Evolutionary conservation across 2,888 invertebrate species (phyloP).

Genomic region (Cephus pulcher): DNA sequence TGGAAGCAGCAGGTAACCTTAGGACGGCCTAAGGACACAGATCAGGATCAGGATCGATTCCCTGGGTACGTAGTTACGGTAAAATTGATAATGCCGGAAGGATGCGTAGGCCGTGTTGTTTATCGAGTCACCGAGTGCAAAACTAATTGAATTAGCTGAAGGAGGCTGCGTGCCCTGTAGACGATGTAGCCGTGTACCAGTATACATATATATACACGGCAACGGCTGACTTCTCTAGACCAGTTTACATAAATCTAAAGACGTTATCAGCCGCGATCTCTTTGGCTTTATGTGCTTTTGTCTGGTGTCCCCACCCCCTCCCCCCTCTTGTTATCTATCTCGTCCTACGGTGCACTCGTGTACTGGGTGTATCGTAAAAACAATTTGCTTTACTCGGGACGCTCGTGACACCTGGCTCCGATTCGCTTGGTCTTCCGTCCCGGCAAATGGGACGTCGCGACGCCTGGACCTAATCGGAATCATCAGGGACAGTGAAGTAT

Average conservation of each 20-base stretch:
- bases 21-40: background rate
- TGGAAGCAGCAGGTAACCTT: no score
- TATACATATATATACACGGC: slow-evolving; percentile 4
- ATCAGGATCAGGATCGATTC: slow-evolving; percentile 1
- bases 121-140: slow-evolving; percentile 28
- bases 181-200: background rate
- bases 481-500: no score
- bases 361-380: slow-evolving; percentile 7
- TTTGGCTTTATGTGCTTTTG: slow-evolving; percentile 32
- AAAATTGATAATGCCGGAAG: slow-evolving; percentile 3
- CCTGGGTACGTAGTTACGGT: background rate
- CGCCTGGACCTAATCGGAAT: slow-evolving; percentile 5
- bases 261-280: slow-evolving; percentile 30
- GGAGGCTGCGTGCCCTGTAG: background rate
- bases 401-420: background rate
- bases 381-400: background rate
- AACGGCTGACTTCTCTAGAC: slow-evolving; percentile 19
- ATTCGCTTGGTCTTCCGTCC: background rate
- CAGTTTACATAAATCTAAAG: slow-evolving; percentile 38
- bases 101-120: slow-evolving; percentile 21
- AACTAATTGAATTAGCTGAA: slow-evolving; percentile 32
- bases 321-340: slow-evolving; percentile 34
- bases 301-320: slow-evolving; percentile 23
- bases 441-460: background rate
- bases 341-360: slow-evolving; percentile 31